These are phyloP conservation scores for Actinostola sp. DNA, from an alignment of 92 coral and sea anemone genomes.

Conservation along the genomic window DNA sequence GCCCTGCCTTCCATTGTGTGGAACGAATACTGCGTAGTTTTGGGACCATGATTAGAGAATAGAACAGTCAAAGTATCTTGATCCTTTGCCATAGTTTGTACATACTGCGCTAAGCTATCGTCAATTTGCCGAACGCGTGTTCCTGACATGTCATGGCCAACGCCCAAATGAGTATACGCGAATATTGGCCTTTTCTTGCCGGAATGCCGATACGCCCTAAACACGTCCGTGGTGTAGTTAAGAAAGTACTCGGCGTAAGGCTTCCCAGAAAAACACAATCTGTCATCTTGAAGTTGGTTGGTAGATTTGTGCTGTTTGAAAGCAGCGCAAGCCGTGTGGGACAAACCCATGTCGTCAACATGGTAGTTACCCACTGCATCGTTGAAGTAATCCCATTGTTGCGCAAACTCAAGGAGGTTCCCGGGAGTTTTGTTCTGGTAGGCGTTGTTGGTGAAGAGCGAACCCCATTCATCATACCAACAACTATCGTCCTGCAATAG, in stretches of 20 bases:
- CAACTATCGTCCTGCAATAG: constrained; percentile 93
- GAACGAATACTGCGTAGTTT: constrained; percentile 81
- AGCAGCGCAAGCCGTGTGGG: constrained; percentile 77
- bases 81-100: constrained; percentile 63
- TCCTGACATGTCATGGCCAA: constrained; percentile 87
- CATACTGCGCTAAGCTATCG: constrained; percentile 65
- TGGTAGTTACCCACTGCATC: constrained; percentile 30
- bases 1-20: constrained; percentile 86
- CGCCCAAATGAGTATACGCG: constrained; percentile 80
- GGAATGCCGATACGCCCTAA: constrained; percentile 56
- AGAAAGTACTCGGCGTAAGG: constrained; percentile 73
- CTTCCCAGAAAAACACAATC: constrained; percentile 77
- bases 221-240: constrained; percentile 62
- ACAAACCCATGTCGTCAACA: constrained; percentile 85
- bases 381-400: constrained; percentile 62
- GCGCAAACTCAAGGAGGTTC: constrained; percentile 48
- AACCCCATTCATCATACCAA: constrained; percentile 95
- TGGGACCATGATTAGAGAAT: constrained; percentile 95
- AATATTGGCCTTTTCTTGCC: constrained; percentile 68
- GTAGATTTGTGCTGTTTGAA: constrained; percentile 74
- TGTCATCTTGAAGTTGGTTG: constrained; percentile 68
- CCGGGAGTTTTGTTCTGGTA: constrained; percentile 64
- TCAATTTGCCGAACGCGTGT: constrained; percentile 82
- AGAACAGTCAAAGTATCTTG: constrained; percentile 81
- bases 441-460: constrained; percentile 74